Base-by-base conservation (phyloP, 2,797 vertebrate species). In the Sparus aurata region DNA sequence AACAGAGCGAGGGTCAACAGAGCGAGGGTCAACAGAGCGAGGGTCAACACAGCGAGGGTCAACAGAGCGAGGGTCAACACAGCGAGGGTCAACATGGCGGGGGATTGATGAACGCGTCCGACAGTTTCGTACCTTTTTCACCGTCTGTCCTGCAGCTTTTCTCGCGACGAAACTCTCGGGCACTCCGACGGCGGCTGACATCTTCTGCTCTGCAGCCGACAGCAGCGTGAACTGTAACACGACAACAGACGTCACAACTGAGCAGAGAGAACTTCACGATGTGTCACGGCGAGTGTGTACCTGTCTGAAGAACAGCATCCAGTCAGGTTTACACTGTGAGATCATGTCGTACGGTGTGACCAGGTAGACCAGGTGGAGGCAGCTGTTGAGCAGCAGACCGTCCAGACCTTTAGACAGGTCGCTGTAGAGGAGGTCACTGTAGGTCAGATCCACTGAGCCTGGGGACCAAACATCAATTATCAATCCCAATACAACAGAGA, bases 271-370 rank as follows among this genome's bases (percentile, higher is more conserved):
- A 11, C 2, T 1, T 8, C 0, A 20, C 0, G 0, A n/a, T 0
- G 23, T 16, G 9, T 9, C 0, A 1, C 15, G 0, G 0, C 7
- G 46, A 47, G 46, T 2, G 16, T 0, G 54, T 73, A 99, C 98
- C 97, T 98, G 97, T 83, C 93, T 95, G 87, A 97, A 95, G 88
- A 95, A 99, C 46, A 96, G 83, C 96, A 97, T 98, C 98, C 98
- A 99, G 25, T 99, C 95, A 5, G 98, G 98, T 27, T 88, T 95
- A 84, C 95, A 96, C 69, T 95, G 97, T 7, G 89, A 86, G 58
- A 94, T 81, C 92, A 98, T 73, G 50, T 98, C 97, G 65, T 99
- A 99, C 0, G 98, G 98, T 2, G 97, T 99, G 66, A 97, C 94
- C 87, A 99, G 93, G 91, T 98, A 99, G 0, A 98, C 83, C 61